Evolutionary conservation across 2,888 invertebrate species (phyloP).

Genomic region (Eristalis intricaria): DNA sequence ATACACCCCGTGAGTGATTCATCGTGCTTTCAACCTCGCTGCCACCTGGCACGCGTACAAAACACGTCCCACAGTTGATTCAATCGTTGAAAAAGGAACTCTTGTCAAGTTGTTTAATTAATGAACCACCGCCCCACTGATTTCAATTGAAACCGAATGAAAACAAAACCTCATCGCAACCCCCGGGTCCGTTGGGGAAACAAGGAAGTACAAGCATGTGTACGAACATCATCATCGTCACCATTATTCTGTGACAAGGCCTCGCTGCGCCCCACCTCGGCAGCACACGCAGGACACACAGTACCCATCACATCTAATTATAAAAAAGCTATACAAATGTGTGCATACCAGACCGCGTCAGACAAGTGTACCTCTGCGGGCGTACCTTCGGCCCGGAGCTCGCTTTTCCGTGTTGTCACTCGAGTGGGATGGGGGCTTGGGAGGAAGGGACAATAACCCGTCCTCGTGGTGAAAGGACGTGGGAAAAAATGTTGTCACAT

Average conservation of each 20-base stretch:
- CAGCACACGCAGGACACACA: conserved; percentile 1
- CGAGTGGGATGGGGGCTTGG: neutral
- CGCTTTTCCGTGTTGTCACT: neutral
- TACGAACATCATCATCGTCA: neutral
- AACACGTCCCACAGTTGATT: too few species aligned
- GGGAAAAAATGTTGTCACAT: conserved; percentile 62
- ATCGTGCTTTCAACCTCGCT: too few species aligned
- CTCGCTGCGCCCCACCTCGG: neutral
- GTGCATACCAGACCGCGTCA: neutral
- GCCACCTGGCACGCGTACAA: too few species aligned
- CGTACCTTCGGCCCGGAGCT: conserved; percentile 1
- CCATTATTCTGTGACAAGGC: neutral
- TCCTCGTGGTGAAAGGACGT: neutral
- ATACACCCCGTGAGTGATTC: too few species aligned
- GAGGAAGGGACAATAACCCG: conserved; percentile 10
- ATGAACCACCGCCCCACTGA: neutral
- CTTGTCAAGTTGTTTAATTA: neutral
- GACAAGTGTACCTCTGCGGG: conserved; percentile 36
- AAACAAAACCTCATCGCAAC: neutral
- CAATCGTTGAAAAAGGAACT: neutral
- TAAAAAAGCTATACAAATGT: conserved; percentile 53
- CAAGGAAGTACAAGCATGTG: neutral
- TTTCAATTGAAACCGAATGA: neutral
- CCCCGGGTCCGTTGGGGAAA: neutral
- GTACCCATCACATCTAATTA: conserved; percentile 58